Base-by-base conservation (phyloP, 2,888 invertebrate genomes). In the Leptopilina drosophilae region DNA sequence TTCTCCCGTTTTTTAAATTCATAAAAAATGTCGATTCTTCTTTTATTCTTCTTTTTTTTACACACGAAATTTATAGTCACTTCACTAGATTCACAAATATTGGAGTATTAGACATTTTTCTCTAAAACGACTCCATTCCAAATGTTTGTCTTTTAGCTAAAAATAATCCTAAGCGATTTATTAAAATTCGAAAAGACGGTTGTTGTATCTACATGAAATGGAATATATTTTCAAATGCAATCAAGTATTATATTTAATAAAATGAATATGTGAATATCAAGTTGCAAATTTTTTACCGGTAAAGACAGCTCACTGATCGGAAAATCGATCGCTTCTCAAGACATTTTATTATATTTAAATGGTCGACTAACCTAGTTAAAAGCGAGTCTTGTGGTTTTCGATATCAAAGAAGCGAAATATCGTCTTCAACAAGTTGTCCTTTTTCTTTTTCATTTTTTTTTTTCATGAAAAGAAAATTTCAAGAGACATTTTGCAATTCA, bases 301-400 rank as follows among this genome's bases (percentile, higher is more conserved):
- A 73, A 73, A 73, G 73, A 69, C 69, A 69, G 40, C 59, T 69
- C 78, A 65, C 78, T 53, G 46, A 62, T 78, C 65, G 8, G 42
- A 42, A 79, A 79, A 69, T 64, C 49, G 76, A 76, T 79, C 79
- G 77, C 76, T 76, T 79, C 76, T 78, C 49, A 12, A 46, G 69
- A 73, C 53, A 73, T 56, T 73, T 56, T 56, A 73, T 73, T 73
- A 56, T 20, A 20, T 40, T 56, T 56, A 73, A 73, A 73, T 73
- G 73, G 73, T 73, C 73, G 73, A 56, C 56, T 73, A 73, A 73
- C 73, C 73, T 56, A 73, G 53, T 64, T 56, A 77, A 76, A 80
- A 46, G 81, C 56, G 12, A 49, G 5, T 11, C 5, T 33, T 73
- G 56, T 40, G 56, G 73, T 73, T 73, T 40, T 56, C 56, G 53